A percentile compares a stretch with the other conserved stretches of the same genome.
phyloP scores from a whole-genome alignment of 2,888 invertebrate genomes.

The Melipona beecheii region DNA sequence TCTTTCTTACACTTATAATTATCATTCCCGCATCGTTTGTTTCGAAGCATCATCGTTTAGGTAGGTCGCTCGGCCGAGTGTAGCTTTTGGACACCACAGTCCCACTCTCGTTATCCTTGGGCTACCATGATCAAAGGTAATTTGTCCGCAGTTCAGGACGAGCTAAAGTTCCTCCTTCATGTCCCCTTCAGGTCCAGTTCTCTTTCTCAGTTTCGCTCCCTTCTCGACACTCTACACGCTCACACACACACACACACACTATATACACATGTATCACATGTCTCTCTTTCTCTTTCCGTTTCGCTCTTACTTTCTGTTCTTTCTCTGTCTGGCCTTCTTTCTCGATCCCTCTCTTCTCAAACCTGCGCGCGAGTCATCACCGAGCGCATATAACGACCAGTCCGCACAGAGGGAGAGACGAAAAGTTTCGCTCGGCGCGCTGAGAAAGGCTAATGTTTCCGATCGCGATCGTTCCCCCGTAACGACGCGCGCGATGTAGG shows the following conservation, averaged over 20 bases:
- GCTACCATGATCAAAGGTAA: constrained; percentile 59
- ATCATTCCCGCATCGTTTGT: constrained; percentile 64
- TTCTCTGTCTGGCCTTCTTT: background rate
- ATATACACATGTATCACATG: constrained; percentile 10
- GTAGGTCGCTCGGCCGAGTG: constrained; percentile 67
- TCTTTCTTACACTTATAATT: constrained; percentile 45
- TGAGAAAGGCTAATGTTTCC: constrained; percentile 3
- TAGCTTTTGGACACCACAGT: constrained; percentile 64
- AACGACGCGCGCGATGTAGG: constrained; percentile 20
- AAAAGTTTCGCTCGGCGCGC: constrained; percentile 20
- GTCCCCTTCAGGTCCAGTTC: constrained; percentile 15
- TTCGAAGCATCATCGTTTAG: constrained; percentile 66
- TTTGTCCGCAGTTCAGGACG: constrained; percentile 60
- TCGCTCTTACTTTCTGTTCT: constrained; percentile 29
- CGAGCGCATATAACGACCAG: background rate
- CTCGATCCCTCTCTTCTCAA: background rate
- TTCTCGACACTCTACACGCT: background rate
- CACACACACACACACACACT: background rate
- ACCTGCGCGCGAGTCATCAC: constrained; percentile 10
- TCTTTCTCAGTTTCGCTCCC: constrained; percentile 24
- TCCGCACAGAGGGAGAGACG: background rate
- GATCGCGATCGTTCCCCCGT: background rate
- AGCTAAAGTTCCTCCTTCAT: constrained; percentile 41
- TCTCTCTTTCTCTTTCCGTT: constrained; percentile 17
- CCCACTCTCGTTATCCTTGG: constrained; percentile 59